Base-by-base conservation (phyloP, 2,888 invertebrate species). In the Beris morrisii region DNA sequence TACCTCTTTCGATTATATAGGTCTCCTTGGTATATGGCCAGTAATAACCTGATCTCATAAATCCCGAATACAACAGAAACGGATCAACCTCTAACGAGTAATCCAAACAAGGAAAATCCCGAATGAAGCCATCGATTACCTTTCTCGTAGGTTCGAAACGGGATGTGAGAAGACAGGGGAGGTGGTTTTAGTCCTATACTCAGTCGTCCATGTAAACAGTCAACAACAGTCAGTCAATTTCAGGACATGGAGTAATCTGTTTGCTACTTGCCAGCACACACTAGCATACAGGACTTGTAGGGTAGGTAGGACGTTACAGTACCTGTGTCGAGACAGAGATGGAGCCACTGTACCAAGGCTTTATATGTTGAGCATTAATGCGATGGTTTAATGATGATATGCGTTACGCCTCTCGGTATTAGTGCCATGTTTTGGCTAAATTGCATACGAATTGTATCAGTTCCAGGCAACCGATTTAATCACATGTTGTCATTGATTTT, bases 61-160 rank as follows among this genome's bases (percentile, higher is more conserved):
- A 57, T 48, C 38, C 57, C 57, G 48, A 65, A 52, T 43, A 13
- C 13, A 65, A 65, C 52, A 58, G 44, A 15, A 43, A 31, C 32
- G 54, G 46, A 59, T 63, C 55, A 61, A 54, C 15, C 6, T 45
- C 50, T 57, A 57, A 52, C 31, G 50, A 61, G 43, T 43, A 61
- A 56, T 15, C 45, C 46, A 56, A 67, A 63, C 64, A 63, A 63
- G 48, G 57, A 50, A 61, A 56, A 56, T 67, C 50, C 48, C n/a
- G 38, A 32, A 55, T 55, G 46, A 38, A 66, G 55, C 61, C 63
- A 61, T 61, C 31, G 55, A 63, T 66, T 66, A 63, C 66, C 54
- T 56, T 55, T 5, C 30, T 54, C 53, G 59, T 6, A 44, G 15
- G 28, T 38, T 5, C 43, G 13, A 44, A 22, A 22, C 22, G 22